Percentiles rank a stretch among this genome's conserved stretches.
Conservation (phyloP, 2,797 vertebrate species). For the Sebastiscus tertius region DNA sequence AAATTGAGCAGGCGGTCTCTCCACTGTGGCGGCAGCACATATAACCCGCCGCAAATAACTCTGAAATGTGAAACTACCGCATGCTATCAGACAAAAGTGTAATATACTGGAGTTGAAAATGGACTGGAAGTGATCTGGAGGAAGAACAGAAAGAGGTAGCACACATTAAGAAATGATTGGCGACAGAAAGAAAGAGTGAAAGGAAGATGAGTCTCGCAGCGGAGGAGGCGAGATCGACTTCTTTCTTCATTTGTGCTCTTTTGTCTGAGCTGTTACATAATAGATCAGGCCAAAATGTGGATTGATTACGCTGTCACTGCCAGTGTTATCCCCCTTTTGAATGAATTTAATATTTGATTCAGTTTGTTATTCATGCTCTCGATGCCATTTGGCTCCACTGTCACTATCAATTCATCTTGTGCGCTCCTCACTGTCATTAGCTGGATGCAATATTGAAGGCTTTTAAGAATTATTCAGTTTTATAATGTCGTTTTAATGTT, state of each 20-base stretch:
- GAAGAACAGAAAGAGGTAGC: neutral
- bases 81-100: conserved; percentile 8
- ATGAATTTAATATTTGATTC: conserved; percentile 76
- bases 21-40: conserved; percentile 11
- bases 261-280: conserved; percentile 55
- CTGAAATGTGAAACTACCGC: conserved; percentile 7
- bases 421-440: conserved; percentile 44
- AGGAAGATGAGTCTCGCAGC: conserved; percentile 11
- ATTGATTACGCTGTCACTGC: conserved; percentile 68
- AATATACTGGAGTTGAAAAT: conserved; percentile 38
- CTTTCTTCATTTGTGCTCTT: conserved; percentile 53
- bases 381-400: conserved; percentile 50
- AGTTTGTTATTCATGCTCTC: conserved; percentile 65
- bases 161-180: conserved; percentile 12
- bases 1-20: conserved; percentile 41
- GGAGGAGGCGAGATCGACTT: conserved; percentile 33
- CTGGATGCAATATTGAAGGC: conserved; percentile 29
- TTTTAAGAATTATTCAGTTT: conserved; percentile 1
- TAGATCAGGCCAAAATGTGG: conserved; percentile 65
- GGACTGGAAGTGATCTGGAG: conserved; percentile 25
- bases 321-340: conserved; percentile 60
- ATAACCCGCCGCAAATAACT: conserved; percentile 41
- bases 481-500: neutral
- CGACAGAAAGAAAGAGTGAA: neutral
- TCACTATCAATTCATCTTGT: conserved; percentile 59